A percentile compares a stretch with the other conserved stretches of the same genome.
Evolutionary conservation across 2,888 invertebrate species (phyloP).

Genomic region (Eristalis tenax): DNA sequence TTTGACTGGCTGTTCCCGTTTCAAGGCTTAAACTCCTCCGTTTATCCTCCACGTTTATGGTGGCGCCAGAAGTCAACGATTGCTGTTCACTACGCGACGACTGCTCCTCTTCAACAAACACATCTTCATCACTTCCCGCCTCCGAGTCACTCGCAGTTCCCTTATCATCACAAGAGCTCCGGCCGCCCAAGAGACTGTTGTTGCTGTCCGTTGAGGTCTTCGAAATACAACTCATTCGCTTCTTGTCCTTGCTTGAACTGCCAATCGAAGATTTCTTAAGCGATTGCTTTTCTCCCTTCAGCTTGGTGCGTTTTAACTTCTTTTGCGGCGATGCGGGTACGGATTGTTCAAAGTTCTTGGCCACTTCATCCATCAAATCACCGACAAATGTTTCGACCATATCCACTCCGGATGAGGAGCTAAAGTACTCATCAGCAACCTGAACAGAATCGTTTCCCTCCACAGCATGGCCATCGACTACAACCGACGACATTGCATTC

Average conservation of each 20-base stretch:
- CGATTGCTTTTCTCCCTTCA: conserved; percentile 73
- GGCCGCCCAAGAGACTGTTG: conserved; percentile 74
- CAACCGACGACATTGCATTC: conserved; percentile 69
- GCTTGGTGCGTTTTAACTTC: conserved; percentile 67
- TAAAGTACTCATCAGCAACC: conserved; percentile 86
- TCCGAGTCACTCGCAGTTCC: conserved; percentile 69
- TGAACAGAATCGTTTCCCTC: conserved; percentile 81
- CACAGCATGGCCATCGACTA: conserved; percentile 67
- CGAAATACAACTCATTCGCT: conserved; percentile 80
- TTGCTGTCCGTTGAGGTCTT: conserved; percentile 81
- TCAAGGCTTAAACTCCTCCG: conserved; percentile 77
- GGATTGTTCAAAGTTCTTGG: conserved; percentile 75
- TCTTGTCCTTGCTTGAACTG: conserved; percentile 75
- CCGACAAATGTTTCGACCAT: conserved; percentile 84
- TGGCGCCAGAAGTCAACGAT: conserved; percentile 71
- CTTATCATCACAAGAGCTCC: conserved; percentile 67
- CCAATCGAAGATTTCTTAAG: conserved; percentile 68
- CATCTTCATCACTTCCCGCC: conserved; percentile 76
- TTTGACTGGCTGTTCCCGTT: conserved; percentile 74
- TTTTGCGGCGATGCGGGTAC: conserved; percentile 73
- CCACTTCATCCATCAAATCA: conserved; percentile 83
- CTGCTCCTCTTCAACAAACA: conserved; percentile 73
- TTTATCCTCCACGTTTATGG: conserved; percentile 80
- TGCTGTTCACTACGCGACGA: conserved; percentile 61
- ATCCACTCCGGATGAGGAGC: conserved; percentile 79